Base-by-base conservation (phyloP, 1,140 invertebrate species). In the Drosophila lini region DNA sequence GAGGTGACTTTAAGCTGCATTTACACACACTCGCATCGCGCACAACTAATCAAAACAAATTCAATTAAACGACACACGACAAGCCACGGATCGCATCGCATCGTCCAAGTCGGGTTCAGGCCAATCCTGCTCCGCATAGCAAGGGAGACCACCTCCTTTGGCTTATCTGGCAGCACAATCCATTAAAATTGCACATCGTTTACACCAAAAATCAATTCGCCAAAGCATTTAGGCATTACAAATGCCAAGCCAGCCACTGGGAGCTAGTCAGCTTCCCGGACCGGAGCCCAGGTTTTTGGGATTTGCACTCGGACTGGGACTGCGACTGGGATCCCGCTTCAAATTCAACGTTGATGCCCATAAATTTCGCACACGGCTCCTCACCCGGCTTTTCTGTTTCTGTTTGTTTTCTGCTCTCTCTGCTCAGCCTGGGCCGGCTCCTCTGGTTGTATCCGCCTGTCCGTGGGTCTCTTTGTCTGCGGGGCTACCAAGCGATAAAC, bases 181-280 rank as follows among this genome's bases (percentile, higher is more conserved):
- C 90, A 91, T 91, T 91, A 91, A 91, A 91, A 91, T 91, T 91
- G 90, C 90, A 91, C 90, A 91, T 91, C 90, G 90, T 91, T 91
- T 91, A 91, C 90, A 91, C 90, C 90, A 91, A 91, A 91, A 91
- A 91, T 91, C 90, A 91, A 91, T 91, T 91, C 86, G 79, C 83
- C 74, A 78, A 91, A 91, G 90, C 88, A 91, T 91, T 91, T 91
- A 90, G 84, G 80, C 89, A 91, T 89, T 89, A 91, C 89, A 91
- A 91, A 91, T 90, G 82, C 80, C 71, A 86, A 80, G 62, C 78
- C 83, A 88, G 88, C 80, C 88, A 90, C 88, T 68, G 81, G 79
- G 15, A 73, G 68, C 88, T 83, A 81, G 82, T 47, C 69, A 25
- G 53, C 38, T 31, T 31, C 32, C 36, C 36, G 40, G 56, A 47